A percentile compares a stretch with the other conserved stretches of the same genome.
Evolutionary conservation across 1,140 invertebrate genomes (phyloP).

Genomic region (Drosophila sp.): DNA sequence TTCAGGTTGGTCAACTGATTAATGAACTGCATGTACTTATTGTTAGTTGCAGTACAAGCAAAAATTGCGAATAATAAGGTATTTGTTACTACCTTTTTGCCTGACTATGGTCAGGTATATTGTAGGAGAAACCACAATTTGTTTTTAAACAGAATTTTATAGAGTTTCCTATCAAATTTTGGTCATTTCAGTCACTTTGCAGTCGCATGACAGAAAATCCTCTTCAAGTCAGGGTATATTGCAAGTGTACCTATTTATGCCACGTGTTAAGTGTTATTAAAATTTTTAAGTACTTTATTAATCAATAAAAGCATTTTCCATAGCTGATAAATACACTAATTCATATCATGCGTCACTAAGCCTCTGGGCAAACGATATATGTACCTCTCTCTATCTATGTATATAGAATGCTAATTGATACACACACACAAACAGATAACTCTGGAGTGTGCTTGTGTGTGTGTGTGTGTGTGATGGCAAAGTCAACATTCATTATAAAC

Average conservation of each 20-base stretch:
- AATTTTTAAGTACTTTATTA: conserved; percentile 32
- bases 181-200: not conserved
- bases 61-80: not conserved
- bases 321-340: conserved; percentile 49
- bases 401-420: conserved; percentile 61
- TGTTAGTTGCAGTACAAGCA: too few relatives aligned
- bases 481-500: conserved; percentile 44
- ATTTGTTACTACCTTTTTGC: not conserved
- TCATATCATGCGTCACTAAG: conserved; percentile 59
- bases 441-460: conserved; percentile 8
- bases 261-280: conserved; percentile 27
- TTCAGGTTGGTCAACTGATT: too few relatives aligned
- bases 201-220: not conserved
- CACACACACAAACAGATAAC: conserved; percentile 19
- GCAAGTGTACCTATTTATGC: conserved; percentile 32
- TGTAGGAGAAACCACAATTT: not conserved
- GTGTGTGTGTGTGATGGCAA: not conserved
- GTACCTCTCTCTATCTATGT: not conserved
- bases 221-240: conserved; percentile 17
- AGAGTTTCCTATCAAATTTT: not conserved
- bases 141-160: too few relatives aligned
- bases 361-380: conserved; percentile 6
- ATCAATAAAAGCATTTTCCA: conserved; percentile 27
- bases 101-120: not conserved
- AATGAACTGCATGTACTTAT: too few relatives aligned